Evolutionary conservation across 2,113 vertebrate genomes (phyloP).

Genomic region (Cisticola juncidis): DNA sequence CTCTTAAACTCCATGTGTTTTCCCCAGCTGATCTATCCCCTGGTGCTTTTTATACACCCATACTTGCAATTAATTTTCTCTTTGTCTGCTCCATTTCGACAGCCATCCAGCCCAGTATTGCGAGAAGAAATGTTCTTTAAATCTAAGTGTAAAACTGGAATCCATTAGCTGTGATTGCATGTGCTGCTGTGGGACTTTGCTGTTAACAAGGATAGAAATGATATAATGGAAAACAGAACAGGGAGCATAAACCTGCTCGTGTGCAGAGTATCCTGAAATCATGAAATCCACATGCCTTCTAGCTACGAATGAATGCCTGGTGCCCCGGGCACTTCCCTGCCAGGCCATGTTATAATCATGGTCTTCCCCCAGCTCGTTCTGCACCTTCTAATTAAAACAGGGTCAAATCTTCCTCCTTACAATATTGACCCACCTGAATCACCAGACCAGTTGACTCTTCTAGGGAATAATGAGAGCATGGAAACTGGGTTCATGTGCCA

Average conservation of each 20-base stretch:
- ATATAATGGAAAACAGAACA: constrained; percentile 35
- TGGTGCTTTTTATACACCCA: constrained; percentile 44
- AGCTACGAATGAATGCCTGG: neutral
- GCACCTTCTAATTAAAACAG: neutral
- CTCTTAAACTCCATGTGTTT: neutral
- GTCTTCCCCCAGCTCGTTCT: neutral
- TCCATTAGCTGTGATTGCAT: constrained; percentile 34
- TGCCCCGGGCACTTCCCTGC: neutral
- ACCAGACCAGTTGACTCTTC: neutral
- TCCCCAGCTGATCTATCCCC: neutral
- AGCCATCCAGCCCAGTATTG: neutral
- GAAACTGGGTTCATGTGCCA: neutral
- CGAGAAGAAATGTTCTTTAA: neutral
- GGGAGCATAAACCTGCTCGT: neutral
- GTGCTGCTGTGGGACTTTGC: constrained; percentile 23
- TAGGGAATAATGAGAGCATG: neutral
- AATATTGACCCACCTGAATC: neutral
- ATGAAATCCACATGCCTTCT: neutral
- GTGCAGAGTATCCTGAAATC: neutral
- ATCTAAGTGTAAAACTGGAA: constrained; percentile 31
- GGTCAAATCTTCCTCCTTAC: neutral
- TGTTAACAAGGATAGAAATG: constrained; percentile 35
- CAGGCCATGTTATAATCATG: neutral
- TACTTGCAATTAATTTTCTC: constrained; percentile 53
- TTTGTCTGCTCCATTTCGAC: constrained; percentile 45